Evolutionary conservation across 1,140 invertebrate genomes (phyloP), one percentile per base, ranked within the genome.

Genomic region (Platyscapa corneri): DNA sequence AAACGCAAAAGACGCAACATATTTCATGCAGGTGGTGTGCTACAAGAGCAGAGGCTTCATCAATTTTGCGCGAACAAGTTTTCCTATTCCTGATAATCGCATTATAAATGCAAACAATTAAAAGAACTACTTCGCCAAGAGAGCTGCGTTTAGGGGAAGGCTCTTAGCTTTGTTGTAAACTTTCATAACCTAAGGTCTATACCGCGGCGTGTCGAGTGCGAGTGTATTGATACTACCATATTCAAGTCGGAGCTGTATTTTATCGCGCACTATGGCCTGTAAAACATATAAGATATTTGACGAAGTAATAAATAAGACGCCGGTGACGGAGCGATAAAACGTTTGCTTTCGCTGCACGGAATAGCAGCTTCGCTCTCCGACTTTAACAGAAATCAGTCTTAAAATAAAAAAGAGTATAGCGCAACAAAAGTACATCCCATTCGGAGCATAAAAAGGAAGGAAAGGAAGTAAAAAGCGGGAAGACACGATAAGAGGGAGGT

Each of bases 251-350:
- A 30, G 72, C 8, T 75, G 37, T 49, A 14, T 78, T 70, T 53
- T 60, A 77, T 78, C 76, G 30, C 20, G 46, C 30, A 23, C 3
- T 37, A 70, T 70, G 32, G 32, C 1, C 27, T 74, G 70, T 74
- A 74, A 74, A 42, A n/a, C 20, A 74, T 42, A 74, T n/a, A 74
- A 74, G 70, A 74, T 70, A 74, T 42, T 74, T 39, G 70, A 74
- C 37, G 12, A 42, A 42, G 37, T 74, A 74, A 74, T 74, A 42
- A 74, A 74, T 74, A 74, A 74, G 70, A 74, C 18, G 10, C 70
- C 27, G 70, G 12, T 74, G 37, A 74, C 37, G 14, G 3, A 12
- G 7, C 70, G 37, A 74, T 42, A 42, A 74, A 74, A 74, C 70
- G 37, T 42, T 74, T 42, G 70, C 70, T 74, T 74, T 72, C 34